Conservation (phyloP, 2,797 vertebrate genomes). For the Oreochromis mossambicus region DNA sequence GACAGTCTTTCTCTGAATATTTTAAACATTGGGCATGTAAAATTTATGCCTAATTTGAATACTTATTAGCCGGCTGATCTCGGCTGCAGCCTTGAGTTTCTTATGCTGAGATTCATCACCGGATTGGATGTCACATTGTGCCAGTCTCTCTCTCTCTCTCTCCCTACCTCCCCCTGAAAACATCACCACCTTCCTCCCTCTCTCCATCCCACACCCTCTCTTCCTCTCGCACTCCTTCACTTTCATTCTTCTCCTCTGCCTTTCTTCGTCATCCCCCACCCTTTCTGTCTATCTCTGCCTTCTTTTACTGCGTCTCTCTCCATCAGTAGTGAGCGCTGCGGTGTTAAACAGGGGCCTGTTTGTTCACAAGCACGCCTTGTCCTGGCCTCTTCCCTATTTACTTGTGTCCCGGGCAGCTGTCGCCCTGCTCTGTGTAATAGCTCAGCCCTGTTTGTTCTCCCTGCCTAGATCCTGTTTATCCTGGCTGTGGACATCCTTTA, state of each 20-base stretch:
- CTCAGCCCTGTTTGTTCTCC: constrained; percentile 69
- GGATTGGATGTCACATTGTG: constrained; percentile 79
- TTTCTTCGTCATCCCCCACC: constrained; percentile 4
- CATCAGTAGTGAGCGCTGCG: constrained; percentile 49
- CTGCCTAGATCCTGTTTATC: constrained; percentile 74
- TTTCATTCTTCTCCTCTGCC: constrained; percentile 52
- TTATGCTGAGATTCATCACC: constrained; percentile 88
- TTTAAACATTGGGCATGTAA: constrained; percentile 99
- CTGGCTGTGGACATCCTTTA: constrained; percentile 71
- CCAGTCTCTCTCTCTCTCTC: constrained; percentile 37
- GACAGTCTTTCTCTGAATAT: constrained; percentile 97
- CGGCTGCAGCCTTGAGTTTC: constrained; percentile 91
- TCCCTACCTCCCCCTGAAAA: not conserved
- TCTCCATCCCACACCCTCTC: constrained; percentile 17
- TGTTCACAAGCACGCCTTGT: constrained; percentile 82
- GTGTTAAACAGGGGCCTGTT: constrained; percentile 80
- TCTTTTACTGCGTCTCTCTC: constrained; percentile 53
- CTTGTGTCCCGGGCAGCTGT: constrained; percentile 74
- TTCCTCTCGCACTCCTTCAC: constrained; percentile 59
- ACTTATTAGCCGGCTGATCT: constrained; percentile 97
- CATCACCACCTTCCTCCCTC: not conserved
- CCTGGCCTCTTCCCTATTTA: constrained; percentile 81
- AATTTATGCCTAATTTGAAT: constrained; percentile 99
- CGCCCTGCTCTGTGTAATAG: constrained; percentile 74
- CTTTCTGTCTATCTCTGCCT: constrained; percentile 59